Percentiles rank a stretch among this genome's conserved stretches.
phyloP scores from a whole-genome alignment of 2,113 vertebrate species.

The Vireo altiloquus region DNA sequence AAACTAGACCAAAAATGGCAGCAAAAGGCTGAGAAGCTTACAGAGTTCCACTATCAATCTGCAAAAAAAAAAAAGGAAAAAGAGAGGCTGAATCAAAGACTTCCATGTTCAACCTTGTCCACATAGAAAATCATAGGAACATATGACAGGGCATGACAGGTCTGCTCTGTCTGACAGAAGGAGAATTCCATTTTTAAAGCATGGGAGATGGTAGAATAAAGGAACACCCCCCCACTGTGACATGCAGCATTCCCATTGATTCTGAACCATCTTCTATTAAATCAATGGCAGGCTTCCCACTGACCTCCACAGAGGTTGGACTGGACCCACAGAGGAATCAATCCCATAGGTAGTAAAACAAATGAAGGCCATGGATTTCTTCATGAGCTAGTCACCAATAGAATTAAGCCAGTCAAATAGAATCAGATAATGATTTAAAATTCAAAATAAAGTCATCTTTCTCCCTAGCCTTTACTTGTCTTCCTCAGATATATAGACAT shows the following conservation, averaged over 20 bases:
- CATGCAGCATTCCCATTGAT: neutral
- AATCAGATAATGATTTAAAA: slow-evolving; percentile 58
- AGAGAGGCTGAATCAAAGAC: neutral
- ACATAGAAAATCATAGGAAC: neutral
- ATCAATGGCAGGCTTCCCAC: neutral
- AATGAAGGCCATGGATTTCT: slow-evolving; percentile 55
- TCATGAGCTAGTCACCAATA: slow-evolving; percentile 57
- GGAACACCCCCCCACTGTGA: neutral
- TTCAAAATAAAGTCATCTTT: slow-evolving; percentile 9
- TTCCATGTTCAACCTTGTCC: neutral
- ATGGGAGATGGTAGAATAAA: neutral
- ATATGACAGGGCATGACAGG: neutral
- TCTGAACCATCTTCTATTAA: neutral
- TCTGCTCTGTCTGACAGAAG: neutral
- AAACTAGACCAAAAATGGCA: neutral
- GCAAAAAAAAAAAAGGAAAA: neutral
- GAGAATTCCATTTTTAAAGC: neutral
- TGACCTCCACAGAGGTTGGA: slow-evolving; percentile 11
- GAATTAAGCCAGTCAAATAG: slow-evolving; percentile 35
- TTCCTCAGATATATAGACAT: neutral
- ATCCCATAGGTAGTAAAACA: slow-evolving; percentile 46
- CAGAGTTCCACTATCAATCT: neutral
- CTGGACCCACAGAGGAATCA: slow-evolving; percentile 31
- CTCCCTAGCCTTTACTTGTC: neutral
- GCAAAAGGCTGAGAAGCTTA: neutral